Percentiles rank a stretch among this genome's conserved stretches.
Evolutionary conservation across 2,888 invertebrate genomes (phyloP).

Genomic region (Apodemia mormo): DNA sequence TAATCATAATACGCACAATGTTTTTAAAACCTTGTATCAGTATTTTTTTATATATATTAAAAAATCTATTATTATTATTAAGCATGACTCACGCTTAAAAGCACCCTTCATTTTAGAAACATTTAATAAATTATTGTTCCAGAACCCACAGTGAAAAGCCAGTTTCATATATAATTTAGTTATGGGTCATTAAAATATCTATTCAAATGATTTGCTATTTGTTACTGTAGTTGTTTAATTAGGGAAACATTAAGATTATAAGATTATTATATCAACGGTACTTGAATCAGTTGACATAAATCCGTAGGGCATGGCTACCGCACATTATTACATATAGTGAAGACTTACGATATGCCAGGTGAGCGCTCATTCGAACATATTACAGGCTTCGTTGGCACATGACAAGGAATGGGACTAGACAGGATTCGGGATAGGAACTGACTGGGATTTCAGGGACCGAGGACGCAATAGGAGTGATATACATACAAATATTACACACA

Average conservation of each 20-base stretch:
- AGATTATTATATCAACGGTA: background rate
- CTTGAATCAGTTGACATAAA: background rate
- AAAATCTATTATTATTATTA: no score
- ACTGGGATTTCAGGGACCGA: constrained; percentile 55
- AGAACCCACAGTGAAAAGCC: no score
- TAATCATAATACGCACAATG: no score
- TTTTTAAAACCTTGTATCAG: no score
- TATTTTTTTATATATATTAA: no score
- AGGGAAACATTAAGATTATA: background rate
- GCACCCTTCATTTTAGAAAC: no score
- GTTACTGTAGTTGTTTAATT: no score
- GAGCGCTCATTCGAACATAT: constrained; percentile 51
- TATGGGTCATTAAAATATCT: no score
- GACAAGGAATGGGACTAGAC: constrained; percentile 75
- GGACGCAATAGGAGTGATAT: constrained; percentile 43
- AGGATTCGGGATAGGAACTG: constrained; percentile 70
- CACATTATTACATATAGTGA: constrained; percentile 14
- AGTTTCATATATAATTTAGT: no score
- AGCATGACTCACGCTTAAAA: no score
- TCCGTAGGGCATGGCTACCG: constrained; percentile 7
- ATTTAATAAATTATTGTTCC: no score
- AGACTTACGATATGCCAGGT: constrained; percentile 29
- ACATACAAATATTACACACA: constrained; percentile 47
- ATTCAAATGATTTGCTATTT: no score
- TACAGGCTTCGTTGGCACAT: constrained; percentile 74